A percentile compares a stretch with the other conserved stretches of the same genome.
Conservation (phyloP, 2,113 vertebrate genomes). For the Cynopterus brachyotis region DNA sequence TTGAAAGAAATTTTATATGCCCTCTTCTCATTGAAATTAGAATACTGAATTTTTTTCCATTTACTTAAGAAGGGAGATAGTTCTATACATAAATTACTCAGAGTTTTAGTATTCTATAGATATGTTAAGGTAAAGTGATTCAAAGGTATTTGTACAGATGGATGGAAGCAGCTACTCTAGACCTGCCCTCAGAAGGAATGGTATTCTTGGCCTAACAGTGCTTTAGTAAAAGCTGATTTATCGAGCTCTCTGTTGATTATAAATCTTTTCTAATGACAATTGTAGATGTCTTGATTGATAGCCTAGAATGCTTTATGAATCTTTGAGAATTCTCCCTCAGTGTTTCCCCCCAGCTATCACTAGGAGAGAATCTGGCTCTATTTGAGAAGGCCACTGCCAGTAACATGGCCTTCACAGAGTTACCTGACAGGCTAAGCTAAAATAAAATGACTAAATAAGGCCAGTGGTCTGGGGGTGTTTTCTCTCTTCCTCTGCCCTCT, state of each 20-base stretch:
- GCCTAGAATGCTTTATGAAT: neutral
- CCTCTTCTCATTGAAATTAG: conserved; percentile 15
- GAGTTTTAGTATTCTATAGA: neutral
- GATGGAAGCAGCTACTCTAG: neutral
- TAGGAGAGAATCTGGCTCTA: neutral
- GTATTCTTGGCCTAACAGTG: rapidly evolving
- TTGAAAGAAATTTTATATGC: conserved; percentile 56
- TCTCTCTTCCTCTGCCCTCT: neutral
- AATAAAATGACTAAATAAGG: no score
- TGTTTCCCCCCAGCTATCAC: neutral
- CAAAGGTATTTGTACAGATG: neutral
- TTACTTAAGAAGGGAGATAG: conserved; percentile 23
- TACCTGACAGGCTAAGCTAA: neutral
- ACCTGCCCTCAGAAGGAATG: neutral
- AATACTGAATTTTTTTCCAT: neutral
- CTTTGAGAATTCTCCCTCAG: neutral
- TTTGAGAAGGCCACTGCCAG: rapidly evolving
- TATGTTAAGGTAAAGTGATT: neutral
- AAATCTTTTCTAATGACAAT: neutral
- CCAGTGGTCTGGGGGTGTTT: no score
- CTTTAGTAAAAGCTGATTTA: neutral
- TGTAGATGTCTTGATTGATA: neutral
- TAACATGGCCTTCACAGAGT: rapidly evolving
- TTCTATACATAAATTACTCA: neutral
- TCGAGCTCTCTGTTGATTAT: neutral